Evolutionary conservation across 2,113 vertebrate genomes (phyloP), one percentile per base, ranked within the genome.

Genomic region (Camelus bactrianus): DNA sequence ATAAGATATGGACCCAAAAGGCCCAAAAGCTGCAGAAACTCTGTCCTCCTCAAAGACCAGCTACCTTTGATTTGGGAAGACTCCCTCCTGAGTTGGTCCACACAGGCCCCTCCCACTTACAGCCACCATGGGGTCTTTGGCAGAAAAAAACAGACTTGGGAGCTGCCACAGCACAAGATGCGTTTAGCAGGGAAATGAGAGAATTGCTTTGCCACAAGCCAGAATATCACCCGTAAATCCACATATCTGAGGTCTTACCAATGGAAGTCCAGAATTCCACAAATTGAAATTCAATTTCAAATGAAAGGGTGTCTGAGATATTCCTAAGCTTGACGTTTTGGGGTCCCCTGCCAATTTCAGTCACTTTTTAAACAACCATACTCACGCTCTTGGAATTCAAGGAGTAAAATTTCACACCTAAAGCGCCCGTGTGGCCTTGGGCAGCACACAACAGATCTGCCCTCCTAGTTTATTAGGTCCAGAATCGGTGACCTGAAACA

Each of bases 121-220:
- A 77, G 42, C 46, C 30, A 65, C 30, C n/a, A 26, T 5, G 5
- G 15, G 52, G 24, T 62, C 11, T 52, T 14, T 38, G 24, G 75
- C 35, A 85, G 77, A 48, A 86, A 89, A 42, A 42, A 73, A 52
- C 0, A 42, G 62, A 62, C 16, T 22, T 79, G 50, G 14, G 67
- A 58, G 17, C 35, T 46, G 65, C 69, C 35, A 67, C 1, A 79
- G 20, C 12, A 72, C 26, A 38, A 84, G 62, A 52, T 46, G 26
- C 7, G 52, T 77, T 76, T 89, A 80, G n/a, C 50, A 50, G 50
- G 35, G 10, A 96, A 96, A 79, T 62, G 50, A 70, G 52, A 95
- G 56, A 46, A 91, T 4, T 62, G 56, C 35, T 92, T 75, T 73
- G n/a, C 35, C 87, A 87, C n/a, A 89, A 92, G 24, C 4, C 28